Base-by-base conservation (phyloP, 2,888 invertebrate genomes). In the Lapara coniferarum region DNA sequence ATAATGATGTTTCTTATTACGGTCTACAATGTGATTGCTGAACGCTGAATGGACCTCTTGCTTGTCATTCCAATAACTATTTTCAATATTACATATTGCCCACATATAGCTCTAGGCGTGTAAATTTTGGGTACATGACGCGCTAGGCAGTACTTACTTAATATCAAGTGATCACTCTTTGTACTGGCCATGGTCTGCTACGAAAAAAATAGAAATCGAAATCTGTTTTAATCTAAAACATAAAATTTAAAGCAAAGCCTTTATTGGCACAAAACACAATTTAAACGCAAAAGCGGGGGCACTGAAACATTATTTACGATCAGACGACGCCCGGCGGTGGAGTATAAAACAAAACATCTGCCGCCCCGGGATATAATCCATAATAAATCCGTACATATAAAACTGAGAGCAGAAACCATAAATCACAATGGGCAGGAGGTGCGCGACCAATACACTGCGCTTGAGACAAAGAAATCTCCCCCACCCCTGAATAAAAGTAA, bases 351-450 rank as follows among this genome's bases (percentile, higher is more conserved):
- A 82, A 81, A 83, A 80, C 78, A 81, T 78, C 80, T 81, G 77
- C 75, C 79, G 74, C 67, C 58, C 71, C 71, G 73, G 73, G 71
- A 78, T 81, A 82, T 76, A 70, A 75, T 72, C 75, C 75, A 79
- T 81, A 82, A 83, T 81, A 86, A 81, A 83, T 72, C 77, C 72
- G 73, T 70, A 73, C 72, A 76, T 72, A 75, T 79, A 76, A 77
- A 78, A 80, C 73, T 75, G 79, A 77, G 72, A 78, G 76, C 73
- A 79, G 77, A 77, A 75, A 77, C 80, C 73, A 85, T 89, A 89
- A 88, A 87, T 89, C 86, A 87, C 76, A 79, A 81, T 77, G 74
- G 74, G 78, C 76, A 72, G 73, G 75, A 77, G 76, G 55, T 19
- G 55, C 51, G 13, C 77, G 77, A 75, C 71, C 72, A 57, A 57